Evolutionary conservation across 2,888 invertebrate species (phyloP).

Genomic region (Anticlea derivata): DNA sequence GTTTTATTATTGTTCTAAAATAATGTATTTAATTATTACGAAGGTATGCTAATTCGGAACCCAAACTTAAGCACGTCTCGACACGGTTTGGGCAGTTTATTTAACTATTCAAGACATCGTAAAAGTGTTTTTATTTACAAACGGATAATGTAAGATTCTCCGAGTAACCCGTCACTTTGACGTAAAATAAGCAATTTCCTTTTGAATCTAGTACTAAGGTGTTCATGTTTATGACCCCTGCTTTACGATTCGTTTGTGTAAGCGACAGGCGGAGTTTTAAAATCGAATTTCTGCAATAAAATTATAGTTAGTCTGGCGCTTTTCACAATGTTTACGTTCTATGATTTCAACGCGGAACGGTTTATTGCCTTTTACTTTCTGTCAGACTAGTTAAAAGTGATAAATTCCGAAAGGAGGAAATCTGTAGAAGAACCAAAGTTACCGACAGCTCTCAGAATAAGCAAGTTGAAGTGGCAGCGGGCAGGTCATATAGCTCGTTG

Average conservation of each 20-base stretch:
- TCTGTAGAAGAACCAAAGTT: too few relatives aligned
- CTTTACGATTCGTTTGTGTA: conserved; percentile 78
- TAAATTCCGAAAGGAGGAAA: too few relatives aligned
- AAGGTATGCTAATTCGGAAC: neutral
- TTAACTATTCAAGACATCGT: conserved; percentile 52
- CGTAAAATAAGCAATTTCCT: conserved; percentile 82
- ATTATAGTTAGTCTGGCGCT: conserved; percentile 50
- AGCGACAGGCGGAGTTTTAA: conserved; percentile 57
- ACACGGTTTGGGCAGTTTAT: conserved; percentile 10
- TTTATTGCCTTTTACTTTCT: neutral
- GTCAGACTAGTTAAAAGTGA: too few relatives aligned
- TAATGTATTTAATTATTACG: too few relatives aligned
- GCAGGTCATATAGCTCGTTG: too few relatives aligned
- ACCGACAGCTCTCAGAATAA: too few relatives aligned
- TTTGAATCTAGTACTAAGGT: conserved; percentile 78
- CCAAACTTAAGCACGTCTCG: neutral
- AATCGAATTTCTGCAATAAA: conserved; percentile 65
- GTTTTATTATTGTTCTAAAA: too few relatives aligned
- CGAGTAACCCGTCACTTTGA: conserved; percentile 65
- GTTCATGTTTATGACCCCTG: conserved; percentile 68
- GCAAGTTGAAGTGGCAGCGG: too few relatives aligned
- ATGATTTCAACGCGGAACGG: neutral
- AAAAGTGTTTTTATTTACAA: conserved; percentile 72
- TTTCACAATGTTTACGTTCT: neutral
- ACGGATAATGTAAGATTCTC: conserved; percentile 65